A percentile compares a stretch with the other conserved stretches of the same genome.
Conservation (phyloP, 53 echinoderm and acorn worm species). For the Patiria pectinifera region DNA sequence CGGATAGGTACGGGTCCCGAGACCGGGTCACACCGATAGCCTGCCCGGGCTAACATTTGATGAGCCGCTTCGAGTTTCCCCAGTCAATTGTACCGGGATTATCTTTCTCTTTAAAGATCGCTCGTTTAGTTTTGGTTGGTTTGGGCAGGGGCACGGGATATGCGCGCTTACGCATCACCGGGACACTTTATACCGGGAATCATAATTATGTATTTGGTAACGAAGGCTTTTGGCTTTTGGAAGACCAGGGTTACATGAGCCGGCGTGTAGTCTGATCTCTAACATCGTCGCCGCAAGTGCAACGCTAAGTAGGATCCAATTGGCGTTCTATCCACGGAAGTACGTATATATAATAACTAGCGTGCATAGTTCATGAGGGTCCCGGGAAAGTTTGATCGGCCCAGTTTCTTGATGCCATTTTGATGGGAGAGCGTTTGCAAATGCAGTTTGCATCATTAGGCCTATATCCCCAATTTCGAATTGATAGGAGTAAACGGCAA, state of each 20-base stretch:
- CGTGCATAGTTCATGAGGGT: neutral
- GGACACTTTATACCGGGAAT: conserved; percentile 46
- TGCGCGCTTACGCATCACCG: conserved; percentile 29
- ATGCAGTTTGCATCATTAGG: neutral
- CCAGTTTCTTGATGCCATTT: neutral
- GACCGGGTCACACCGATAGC: conserved; percentile 28
- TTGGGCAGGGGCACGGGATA: neutral
- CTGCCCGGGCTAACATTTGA: conserved; percentile 38
- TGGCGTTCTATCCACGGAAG: neutral
- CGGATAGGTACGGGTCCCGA: conserved; percentile 44
- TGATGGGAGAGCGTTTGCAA: neutral
- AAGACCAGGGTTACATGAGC: neutral
- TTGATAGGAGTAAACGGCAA: too few relatives aligned
- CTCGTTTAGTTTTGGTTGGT: conserved; percentile 23
- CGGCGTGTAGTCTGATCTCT: neutral
- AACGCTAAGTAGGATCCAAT: neutral
- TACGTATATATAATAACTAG: neutral
- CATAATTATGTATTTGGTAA: conserved; percentile 60
- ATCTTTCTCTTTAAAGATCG: conserved; percentile 65
- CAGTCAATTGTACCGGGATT: conserved; percentile 52
- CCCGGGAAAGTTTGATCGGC: neutral
- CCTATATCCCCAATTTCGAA: too few relatives aligned
- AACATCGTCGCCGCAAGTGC: neutral
- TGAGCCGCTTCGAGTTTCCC: conserved; percentile 54
- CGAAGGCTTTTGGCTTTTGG: neutral